A percentile compares a stretch with the other conserved stretches of the same genome.
Evolutionary conservation across 2,888 invertebrate species (phyloP).

Genomic region (Pteria penguin): DNA sequence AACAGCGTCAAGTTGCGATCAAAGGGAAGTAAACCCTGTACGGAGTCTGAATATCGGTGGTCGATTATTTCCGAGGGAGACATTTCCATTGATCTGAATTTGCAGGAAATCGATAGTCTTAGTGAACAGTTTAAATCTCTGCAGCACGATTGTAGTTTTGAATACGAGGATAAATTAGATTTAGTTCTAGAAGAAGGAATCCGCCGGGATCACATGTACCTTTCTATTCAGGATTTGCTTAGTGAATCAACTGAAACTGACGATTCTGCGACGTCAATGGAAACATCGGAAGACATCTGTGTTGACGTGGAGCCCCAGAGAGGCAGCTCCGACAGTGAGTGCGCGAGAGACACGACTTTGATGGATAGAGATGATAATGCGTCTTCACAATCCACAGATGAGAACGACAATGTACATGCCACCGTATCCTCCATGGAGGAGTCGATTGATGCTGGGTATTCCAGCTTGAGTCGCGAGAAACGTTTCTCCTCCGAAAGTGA

Average conservation of each 20-base stretch:
- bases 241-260: constrained; percentile 38
- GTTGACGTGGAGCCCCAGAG: background rate
- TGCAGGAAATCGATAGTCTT: constrained; percentile 21
- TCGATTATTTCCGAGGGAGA: constrained; percentile 47
- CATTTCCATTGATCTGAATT: constrained; percentile 32
- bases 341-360: background rate
- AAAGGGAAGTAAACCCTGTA: background rate
- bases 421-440: constrained; percentile 57
- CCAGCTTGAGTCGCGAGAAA: constrained; percentile 65
- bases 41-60: constrained; percentile 30
- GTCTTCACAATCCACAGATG: background rate
- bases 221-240: constrained; percentile 56
- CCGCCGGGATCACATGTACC: constrained; percentile 47
- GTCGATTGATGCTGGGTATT: constrained; percentile 72
- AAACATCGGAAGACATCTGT: background rate
- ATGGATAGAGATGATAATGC: background rate
- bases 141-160: constrained; percentile 45
- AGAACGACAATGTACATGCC: background rate
- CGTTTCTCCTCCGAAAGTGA: constrained; percentile 46
- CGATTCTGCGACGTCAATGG: background rate
- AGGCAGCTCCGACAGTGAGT: background rate
- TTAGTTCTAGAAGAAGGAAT: constrained; percentile 58
- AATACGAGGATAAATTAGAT: constrained; percentile 63
- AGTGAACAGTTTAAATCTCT: constrained; percentile 24
- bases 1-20: background rate